Percentiles rank a stretch among this genome's conserved stretches.
Conservation (phyloP, 64 coral and sea anemone genomes). For the Cladopsammia gracilis region DNA sequence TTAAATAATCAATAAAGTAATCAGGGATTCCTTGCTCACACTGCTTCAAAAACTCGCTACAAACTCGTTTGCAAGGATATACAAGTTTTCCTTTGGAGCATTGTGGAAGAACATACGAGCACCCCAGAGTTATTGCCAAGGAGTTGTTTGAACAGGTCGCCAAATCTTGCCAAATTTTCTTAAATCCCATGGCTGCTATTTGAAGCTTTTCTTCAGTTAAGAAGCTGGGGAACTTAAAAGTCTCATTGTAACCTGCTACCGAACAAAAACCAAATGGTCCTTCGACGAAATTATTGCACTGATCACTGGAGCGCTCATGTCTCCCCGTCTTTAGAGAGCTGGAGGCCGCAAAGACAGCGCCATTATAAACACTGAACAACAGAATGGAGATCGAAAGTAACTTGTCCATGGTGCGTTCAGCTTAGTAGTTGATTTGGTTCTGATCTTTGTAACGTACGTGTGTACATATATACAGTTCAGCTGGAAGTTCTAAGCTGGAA, state of each 20-base stretch:
- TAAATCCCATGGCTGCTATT: background rate
- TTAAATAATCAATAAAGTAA: background rate
- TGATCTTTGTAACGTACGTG: too few species aligned
- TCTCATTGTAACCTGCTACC: conserved; percentile 17
- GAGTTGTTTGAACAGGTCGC: background rate
- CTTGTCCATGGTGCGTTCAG: background rate
- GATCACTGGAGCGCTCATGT: background rate
- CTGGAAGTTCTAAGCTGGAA: too few species aligned
- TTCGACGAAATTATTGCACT: conserved; percentile 14
- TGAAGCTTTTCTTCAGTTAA: background rate
- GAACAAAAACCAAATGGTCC: conserved; percentile 22
- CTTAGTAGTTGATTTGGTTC: too few species aligned
- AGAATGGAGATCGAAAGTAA: background rate
- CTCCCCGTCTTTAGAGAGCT: background rate
- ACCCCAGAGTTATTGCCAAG: background rate
- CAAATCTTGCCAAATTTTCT: background rate
- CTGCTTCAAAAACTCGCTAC: conserved; percentile 28
- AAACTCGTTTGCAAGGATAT: conserved; percentile 40
- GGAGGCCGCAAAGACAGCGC: background rate
- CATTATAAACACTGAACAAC: background rate
- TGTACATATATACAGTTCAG: too few species aligned
- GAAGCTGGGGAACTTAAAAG: background rate
- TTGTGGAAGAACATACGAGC: conserved; percentile 2
- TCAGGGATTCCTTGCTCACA: background rate
- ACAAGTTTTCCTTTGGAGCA: conserved; percentile 6